Base-by-base conservation (phyloP, 2,797 vertebrate species). In the Capromys pilorides region DNA sequence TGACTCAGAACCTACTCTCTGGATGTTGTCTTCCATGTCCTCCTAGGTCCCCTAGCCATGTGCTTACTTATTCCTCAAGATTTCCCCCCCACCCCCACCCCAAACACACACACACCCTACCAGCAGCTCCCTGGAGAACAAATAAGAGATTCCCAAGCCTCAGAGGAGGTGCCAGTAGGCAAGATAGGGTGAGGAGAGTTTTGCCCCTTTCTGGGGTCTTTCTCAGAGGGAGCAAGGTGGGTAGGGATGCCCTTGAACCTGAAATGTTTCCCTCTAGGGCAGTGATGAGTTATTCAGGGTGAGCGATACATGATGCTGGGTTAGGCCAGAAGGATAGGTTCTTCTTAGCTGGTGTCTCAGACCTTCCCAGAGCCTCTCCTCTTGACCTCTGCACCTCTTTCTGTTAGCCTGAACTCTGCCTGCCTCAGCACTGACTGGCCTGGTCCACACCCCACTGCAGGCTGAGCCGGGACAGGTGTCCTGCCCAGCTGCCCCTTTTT, bases 401-500 rank as follows among this genome's bases (percentile, higher is more conserved):
- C 62, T 62, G 75, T 22, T 85, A 73, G 61, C 88, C 85, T 64
- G 61, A 67, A 90, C 87, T 79, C 82, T 80, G 89, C 87, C 78
- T 51, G 71, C 51, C 33, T 94, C 86, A 77, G n/a, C 79, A 26
- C 71, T 84, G 71, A 91, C 80, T 85, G 41, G 57, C 88, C 51
- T n/a, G 1, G 1, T 41, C n/a, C 19, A 45, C 22, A 54, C 69
- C 59, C 84, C 21, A 3, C 36, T n/a, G 57, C 87, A 90, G 66
- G 82, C 95, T 75, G 78, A 91, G 88, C 89, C 91, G 62, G 93
- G 95, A 97, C 97, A 97, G 95, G 96, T 97, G 97, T 94, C 96
- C 87, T 28, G 67, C 78, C 75, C 97, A 96, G 97, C 96, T 97
- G 97, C 80, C 95, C 33, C 45, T 61, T 57, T 83, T 86, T 54